Base-by-base conservation (phyloP, 2,888 invertebrate genomes). In the Apeira syringaria region DNA sequence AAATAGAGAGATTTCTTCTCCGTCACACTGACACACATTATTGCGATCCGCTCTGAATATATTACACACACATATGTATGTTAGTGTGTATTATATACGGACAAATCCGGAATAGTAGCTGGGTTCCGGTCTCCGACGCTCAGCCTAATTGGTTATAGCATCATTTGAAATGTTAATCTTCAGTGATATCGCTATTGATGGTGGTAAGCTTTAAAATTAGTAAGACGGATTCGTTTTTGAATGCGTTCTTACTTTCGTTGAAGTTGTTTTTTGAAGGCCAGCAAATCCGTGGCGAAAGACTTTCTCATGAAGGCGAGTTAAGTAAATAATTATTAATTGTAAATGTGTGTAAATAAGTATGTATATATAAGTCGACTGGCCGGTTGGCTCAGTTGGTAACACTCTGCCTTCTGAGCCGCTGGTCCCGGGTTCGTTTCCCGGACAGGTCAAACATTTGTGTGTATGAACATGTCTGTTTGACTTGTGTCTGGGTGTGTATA, bases 21-120 rank as follows among this genome's bases (percentile, higher is more conserved):
- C 40, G 53, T 45, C 43, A 51, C 46, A 56, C 55, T 52, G 50
- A 51, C 56, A 61, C 53, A 63, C 59, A 46, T 54, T 15, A 52
- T 40, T 45, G 42, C 57, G 76, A 62, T 71, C 48, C 74, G 74
- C 71, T 75, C 76, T 71, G 61, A 70, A 74, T 74, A 65, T 64
- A 44, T 50, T 48, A 51, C 47, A 50, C 32, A 27, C 18, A 28
- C 20, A 31, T 35, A 25, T 15, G 9, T 31, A 32, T 33, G 24
- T 39, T n/a, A 35, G 27, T 27, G 28, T 9, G 22, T 28, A 29
- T 29, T 7, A 24, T 9, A 50, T 50, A 48, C 33, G 45, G 37
- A 54, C 45, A 42, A 44, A 53, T 49, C 32, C 48, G 38, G 43
- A 45, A 39, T 39, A 37, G 33, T 20, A 46, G 31, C n/a, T 53